Evolutionary conservation across 2,888 invertebrate genomes (phyloP).

Genomic region (Harpalus rubripes): DNA sequence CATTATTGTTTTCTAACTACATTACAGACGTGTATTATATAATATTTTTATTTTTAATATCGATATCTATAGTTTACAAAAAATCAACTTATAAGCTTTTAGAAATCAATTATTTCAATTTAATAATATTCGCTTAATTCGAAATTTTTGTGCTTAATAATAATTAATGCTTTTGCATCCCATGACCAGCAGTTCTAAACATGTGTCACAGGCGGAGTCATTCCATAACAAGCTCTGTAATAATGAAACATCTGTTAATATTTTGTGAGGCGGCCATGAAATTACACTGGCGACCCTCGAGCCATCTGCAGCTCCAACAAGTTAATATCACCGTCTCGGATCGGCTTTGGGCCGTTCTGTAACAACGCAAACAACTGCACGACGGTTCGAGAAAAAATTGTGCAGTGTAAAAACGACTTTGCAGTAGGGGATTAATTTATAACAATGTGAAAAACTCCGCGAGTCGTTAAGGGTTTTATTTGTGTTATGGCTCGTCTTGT

Average conservation of each 20-base stretch:
- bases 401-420: slow-evolving; percentile 24
- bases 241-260: slow-evolving; percentile 55
- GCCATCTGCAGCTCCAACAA: slow-evolving; percentile 36
- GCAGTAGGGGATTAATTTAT: slow-evolving; percentile 37
- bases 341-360: slow-evolving; percentile 9
- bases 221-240: not conserved
- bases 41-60: no score
- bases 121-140: no score
- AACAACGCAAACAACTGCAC: slow-evolving; percentile 11
- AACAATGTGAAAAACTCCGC: slow-evolving; percentile 20
- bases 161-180: not conserved
- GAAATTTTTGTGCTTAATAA: not conserved
- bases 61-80: no score
- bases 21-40: no score
- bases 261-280: slow-evolving; percentile 41
- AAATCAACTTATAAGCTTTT: no score
- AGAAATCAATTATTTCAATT: no score
- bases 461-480: slow-evolving; percentile 37
- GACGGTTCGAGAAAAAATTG: not conserved
- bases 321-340: slow-evolving; percentile 43
- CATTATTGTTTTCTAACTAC: no score
- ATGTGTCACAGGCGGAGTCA: slow-evolving; percentile 41
- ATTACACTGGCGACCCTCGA: slow-evolving; percentile 41
- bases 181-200: slow-evolving; percentile 33
- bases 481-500: slow-evolving; percentile 13